Base-by-base conservation (phyloP, 1,140 invertebrate genomes). In the Brachionus koreanus region DNA sequence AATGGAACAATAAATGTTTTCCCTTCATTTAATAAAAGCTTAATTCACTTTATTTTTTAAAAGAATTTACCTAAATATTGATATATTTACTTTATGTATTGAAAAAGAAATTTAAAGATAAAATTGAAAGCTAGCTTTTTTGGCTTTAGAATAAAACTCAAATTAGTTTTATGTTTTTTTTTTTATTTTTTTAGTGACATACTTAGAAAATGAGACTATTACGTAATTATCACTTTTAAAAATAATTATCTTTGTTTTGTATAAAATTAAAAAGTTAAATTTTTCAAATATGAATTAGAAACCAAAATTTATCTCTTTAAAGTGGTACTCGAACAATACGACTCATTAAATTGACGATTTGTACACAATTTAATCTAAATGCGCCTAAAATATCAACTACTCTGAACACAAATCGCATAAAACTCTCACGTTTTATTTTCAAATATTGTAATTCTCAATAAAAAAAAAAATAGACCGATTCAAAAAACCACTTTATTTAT, bases 301-400 rank as follows among this genome's bases (percentile, higher is more conserved):
- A 19, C 7, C 9, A 57, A 57, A 25, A 19, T 57, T 57, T 57
- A 57, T 57, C 49, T 57, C 19, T 57, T 57, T 19, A 9, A 23
- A 57, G 49, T 57, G 49, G 49, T 19, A 57, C 49, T 57, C 19
- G 19, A 57, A 57, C 49, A 57, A 57, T 19, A 57, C 49, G 49
- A 57, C n/a, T 57, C 49, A 57, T 57, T 57, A 57, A 29, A 57
- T 57, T 57, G 49, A 57, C 49, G 49, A 57, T 57, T 57, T 57
- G 49, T 57, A 57, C 19, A 57, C 49, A 19, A 57, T 57, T 57
- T 57, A 57, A 19, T 23, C 19, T 57, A 57, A 57, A 57, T 57
- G 19, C n/a, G 7, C 16, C 19, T 57, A 19, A 57, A 57, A 57
- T 57, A 57, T 57, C 49, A 57, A 57, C 49, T 16, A 57, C 49